Percentiles rank a stretch among this genome's conserved stretches.
These are phyloP conservation scores for Aspiorhynchus laticeps DNA, from an alignment of 2,113 vertebrate genomes.

Conservation along the genomic window DNA sequence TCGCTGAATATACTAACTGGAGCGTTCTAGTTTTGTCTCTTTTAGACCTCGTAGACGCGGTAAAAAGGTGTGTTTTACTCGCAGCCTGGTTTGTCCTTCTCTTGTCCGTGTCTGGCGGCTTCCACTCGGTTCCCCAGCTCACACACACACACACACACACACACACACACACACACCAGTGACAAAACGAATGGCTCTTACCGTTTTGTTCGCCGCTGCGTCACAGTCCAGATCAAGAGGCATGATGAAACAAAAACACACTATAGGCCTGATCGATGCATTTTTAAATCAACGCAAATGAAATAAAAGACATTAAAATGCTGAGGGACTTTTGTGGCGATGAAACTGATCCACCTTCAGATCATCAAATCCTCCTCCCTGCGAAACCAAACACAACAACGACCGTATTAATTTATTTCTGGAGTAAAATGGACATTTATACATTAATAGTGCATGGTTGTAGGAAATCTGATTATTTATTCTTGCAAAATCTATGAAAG, in stretches of 20 bases:
- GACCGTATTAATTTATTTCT: background rate
- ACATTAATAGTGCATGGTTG: background rate
- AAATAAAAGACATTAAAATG: constrained; percentile 40
- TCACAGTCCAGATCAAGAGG: constrained; percentile 62
- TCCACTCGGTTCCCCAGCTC: background rate
- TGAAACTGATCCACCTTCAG: constrained; percentile 58
- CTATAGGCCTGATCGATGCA: constrained; percentile 37
- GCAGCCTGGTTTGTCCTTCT: background rate
- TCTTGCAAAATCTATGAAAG: background rate
- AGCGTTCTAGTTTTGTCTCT: background rate
- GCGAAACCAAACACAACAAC: constrained; percentile 33
- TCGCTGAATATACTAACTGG: background rate
- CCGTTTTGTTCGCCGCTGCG: constrained; percentile 60
- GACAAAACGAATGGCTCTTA: constrained; percentile 48
- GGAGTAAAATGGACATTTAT: background rate
- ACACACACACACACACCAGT: background rate
- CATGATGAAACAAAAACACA: constrained; percentile 53
- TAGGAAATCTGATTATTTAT: background rate
- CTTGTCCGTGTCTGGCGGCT: background rate
- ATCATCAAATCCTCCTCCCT: constrained; percentile 63
- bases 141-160: background rate
- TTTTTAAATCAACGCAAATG: constrained; percentile 47
- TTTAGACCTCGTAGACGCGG: background rate
- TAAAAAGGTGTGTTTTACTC: background rate
- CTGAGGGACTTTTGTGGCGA: constrained; percentile 28